Percentiles rank a stretch among this genome's conserved stretches.
Evolutionary conservation across 30 jellyfish, hydroid and myxozoan species (phyloP).

Genomic region (Rhopilema esculentum): DNA sequence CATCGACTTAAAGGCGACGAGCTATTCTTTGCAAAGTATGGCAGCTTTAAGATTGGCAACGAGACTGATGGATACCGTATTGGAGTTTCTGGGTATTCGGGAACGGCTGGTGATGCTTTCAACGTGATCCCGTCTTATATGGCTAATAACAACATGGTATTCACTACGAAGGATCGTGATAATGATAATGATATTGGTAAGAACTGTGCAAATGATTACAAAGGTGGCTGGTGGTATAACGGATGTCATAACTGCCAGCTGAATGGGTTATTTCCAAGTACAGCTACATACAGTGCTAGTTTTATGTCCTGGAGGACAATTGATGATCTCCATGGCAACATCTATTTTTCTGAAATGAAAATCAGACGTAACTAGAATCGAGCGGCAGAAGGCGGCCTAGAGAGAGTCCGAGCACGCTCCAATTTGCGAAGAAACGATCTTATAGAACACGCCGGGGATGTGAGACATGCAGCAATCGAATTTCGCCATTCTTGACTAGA

Average conservation of each 20-base stretch:
- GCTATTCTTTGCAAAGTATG: slow-evolving; percentile 20
- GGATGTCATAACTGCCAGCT: background rate
- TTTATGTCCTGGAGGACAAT: slow-evolving; percentile 10
- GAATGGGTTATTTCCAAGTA: background rate
- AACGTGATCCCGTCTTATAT: background rate
- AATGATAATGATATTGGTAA: slow-evolving; percentile 1
- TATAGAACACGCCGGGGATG: too few relatives aligned
- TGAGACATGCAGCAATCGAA: too few relatives aligned
- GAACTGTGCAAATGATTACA: background rate
- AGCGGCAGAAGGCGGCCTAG: too few relatives aligned
- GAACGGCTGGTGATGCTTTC: background rate
- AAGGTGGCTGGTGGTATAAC: too few relatives aligned
- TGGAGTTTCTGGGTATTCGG: background rate
- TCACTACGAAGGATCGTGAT: background rate
- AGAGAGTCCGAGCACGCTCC: too few relatives aligned
- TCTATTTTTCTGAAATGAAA: slow-evolving; percentile 33
- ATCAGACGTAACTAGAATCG: background rate
- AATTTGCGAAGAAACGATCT: too few relatives aligned
- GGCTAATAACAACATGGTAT: background rate
- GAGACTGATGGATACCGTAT: slow-evolving; percentile 16
- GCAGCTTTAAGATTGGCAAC: slow-evolving; percentile 14
- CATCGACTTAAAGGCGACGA: background rate
- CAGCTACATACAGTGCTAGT: background rate
- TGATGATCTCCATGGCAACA: slow-evolving; percentile 1
- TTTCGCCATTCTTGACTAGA: too few relatives aligned